phyloP scores from a whole-genome alignment of 2,113 vertebrate species.

The Tympanuchus pallidicinctus region DNA sequence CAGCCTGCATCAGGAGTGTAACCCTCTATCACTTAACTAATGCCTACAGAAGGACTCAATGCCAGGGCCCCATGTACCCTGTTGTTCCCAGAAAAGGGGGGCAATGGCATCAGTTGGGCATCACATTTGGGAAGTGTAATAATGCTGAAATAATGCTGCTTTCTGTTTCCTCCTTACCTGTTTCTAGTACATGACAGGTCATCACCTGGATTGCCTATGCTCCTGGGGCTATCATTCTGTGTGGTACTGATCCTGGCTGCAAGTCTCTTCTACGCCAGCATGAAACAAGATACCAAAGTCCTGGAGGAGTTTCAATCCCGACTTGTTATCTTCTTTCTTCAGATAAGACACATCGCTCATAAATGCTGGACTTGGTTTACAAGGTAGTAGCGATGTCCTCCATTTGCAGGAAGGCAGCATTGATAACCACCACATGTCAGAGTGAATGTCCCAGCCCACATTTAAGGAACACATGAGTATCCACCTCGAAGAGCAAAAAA shows the following conservation, averaged over 20 bases:
- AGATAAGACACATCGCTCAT: slow-evolving; percentile 82
- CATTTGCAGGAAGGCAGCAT: background rate
- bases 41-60: background rate
- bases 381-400: slow-evolving; percentile 76
- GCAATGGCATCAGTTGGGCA: slow-evolving; percentile 29
- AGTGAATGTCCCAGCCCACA: background rate
- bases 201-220: slow-evolving; percentile 69
- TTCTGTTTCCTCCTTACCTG: slow-evolving; percentile 7
- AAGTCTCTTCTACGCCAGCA: slow-evolving; percentile 84
- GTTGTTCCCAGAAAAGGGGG: slow-evolving; percentile 28
- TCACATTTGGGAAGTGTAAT: slow-evolving; percentile 24
- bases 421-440: accelerated
- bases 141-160: slow-evolving; percentile 8
- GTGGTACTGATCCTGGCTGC: slow-evolving; percentile 82
- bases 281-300: slow-evolving; percentile 73
- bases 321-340: slow-evolving; percentile 83
- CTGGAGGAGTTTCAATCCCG: slow-evolving; percentile 85
- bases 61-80: background rate
- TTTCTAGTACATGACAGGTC: slow-evolving; percentile 78
- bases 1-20: slow-evolving; percentile 10
- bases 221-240: slow-evolving; percentile 83
- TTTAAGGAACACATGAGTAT: background rate
- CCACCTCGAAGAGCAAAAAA: background rate
- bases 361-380: slow-evolving; percentile 88
- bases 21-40: slow-evolving; percentile 23